Evolutionary conservation across 2,888 invertebrate species (phyloP), one percentile per base, ranked within the genome.

Genomic region (Drosophila nr. medialis): DNA sequence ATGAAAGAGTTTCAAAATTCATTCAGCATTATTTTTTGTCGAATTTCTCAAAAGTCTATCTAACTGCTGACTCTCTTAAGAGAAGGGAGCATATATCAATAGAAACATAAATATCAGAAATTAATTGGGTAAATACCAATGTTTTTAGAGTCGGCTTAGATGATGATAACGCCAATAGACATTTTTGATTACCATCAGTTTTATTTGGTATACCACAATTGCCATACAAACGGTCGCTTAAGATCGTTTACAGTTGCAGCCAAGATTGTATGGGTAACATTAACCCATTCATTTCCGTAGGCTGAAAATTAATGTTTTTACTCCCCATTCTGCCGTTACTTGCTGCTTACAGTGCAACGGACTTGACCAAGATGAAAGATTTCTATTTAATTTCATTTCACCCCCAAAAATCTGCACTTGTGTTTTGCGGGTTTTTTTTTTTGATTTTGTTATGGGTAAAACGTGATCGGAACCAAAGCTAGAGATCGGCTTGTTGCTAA

Each of bases 391-490:
- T 27, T 48, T 27, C 21, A 18, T 30, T 29, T 21, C 70, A 70
- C 34, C 42, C 29, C 58, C 34, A 34, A 24, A 7, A 49, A 61
- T 21, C 29, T 30, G 6, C 21, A 13, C 7, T 15, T 29, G 15
- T 18, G 7, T 2, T 32, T 50, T 15, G 40, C 34, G 45, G 48
- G 10, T 5, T 56, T 24, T 53, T 48, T 53, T 48, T 59, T 40
- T 36, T 40, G 6, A 0, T 15, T 21, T 8, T n/a, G 21, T 79
- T 65, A 82, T 64, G 27, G 64, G 38, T 27, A 36, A 80, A 77
- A 82, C 81, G 85, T 82, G 85, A 85, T 80, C 69, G 51, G 49
- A 62, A 18, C 58, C 38, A 55, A 24, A 50, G 27, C 21, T 34
- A 34, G 64, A 71, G 58, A 38, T 71, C 10, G 15, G 6, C n/a